A percentile compares a stretch with the other conserved stretches of the same genome.
Conservation (phyloP, 1,140 invertebrate species). For the Drosophila obscura region DNA sequence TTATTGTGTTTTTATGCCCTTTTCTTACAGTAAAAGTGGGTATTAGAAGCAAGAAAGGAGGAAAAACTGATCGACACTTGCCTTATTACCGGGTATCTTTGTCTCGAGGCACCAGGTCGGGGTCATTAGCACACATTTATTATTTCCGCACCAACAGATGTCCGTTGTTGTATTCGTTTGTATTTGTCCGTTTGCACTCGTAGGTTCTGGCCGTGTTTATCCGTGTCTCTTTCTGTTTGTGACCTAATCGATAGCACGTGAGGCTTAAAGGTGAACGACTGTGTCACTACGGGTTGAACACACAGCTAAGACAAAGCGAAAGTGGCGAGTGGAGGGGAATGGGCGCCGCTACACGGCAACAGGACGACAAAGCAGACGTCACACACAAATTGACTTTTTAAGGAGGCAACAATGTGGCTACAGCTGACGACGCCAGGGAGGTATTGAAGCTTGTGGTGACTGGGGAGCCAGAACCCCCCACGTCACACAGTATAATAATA, state of each 20-base stretch:
- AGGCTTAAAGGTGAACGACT: slow-evolving; percentile 79
- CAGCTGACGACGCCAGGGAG: slow-evolving; percentile 38
- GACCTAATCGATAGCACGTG: slow-evolving; percentile 76
- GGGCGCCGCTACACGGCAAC: slow-evolving; percentile 41
- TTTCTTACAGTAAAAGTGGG: not conserved
- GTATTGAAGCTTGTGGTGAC: slow-evolving; percentile 5
- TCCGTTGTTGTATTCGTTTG: not conserved
- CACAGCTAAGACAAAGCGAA: slow-evolving; percentile 33
- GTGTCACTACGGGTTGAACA: slow-evolving; percentile 42
- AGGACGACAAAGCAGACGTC: slow-evolving; percentile 46
- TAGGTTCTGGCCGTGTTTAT: not conserved
- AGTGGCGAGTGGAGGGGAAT: not conserved
- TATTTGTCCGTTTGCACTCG: not conserved
- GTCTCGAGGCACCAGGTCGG: too few relatives aligned
- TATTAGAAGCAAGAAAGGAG: too few relatives aligned
- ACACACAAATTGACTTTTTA: slow-evolving; percentile 78
- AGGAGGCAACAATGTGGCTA: slow-evolving; percentile 64
- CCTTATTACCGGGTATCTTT: too few relatives aligned
- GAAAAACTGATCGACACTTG: too few relatives aligned
- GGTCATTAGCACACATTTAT: slow-evolving; percentile 24
- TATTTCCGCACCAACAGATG: slow-evolving; percentile 44
- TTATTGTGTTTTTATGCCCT: slow-evolving; percentile 32
- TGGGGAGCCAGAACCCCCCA: slow-evolving; percentile 15
- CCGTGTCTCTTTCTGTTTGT: slow-evolving; percentile 17
- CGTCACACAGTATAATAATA: slow-evolving; percentile 56